Conservation (phyloP, 2,888 invertebrate species). For the Ochlodes sylvanus region DNA sequence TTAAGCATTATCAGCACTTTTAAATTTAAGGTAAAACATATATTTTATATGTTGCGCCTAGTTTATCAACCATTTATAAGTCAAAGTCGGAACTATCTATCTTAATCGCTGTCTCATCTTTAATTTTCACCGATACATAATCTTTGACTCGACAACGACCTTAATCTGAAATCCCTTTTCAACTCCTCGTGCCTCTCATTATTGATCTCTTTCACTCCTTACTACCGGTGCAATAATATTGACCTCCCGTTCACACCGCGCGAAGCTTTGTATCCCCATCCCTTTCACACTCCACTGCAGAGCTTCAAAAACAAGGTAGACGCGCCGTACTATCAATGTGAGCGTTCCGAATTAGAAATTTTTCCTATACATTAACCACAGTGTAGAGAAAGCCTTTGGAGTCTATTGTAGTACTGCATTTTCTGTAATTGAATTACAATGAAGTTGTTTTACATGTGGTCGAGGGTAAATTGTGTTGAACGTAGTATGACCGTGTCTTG, state of each 20-base stretch:
- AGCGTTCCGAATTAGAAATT: conserved; percentile 72
- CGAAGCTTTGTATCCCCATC: conserved; percentile 54
- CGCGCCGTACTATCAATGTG: conserved; percentile 73
- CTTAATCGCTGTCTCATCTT: conserved; percentile 50
- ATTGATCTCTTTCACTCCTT: conserved; percentile 86
- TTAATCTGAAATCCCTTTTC: conserved; percentile 86
- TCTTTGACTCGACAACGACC: conserved; percentile 83
- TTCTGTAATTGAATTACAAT: conserved; percentile 14
- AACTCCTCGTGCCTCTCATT: conserved; percentile 85
- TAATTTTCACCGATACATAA: conserved; percentile 63
- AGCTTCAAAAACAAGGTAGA: conserved; percentile 83
- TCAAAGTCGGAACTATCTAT: background rate
- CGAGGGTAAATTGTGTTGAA: background rate
- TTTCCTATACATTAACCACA: conserved; percentile 70
- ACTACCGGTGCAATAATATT: conserved; percentile 83
- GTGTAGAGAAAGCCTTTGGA: conserved; percentile 49
- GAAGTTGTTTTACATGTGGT: conserved; percentile 27
- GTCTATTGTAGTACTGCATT: conserved; percentile 17
- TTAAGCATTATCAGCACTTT: background rate
- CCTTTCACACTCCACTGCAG: conserved; percentile 78
- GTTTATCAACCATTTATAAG: background rate
- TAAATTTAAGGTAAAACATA: background rate
- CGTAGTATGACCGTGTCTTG: conserved; percentile 19
- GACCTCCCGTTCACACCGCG: conserved; percentile 56
- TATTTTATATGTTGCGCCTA: background rate